phyloP scores from a whole-genome alignment of 1,140 invertebrate species.

The Pectinophora gossypiella region DNA sequence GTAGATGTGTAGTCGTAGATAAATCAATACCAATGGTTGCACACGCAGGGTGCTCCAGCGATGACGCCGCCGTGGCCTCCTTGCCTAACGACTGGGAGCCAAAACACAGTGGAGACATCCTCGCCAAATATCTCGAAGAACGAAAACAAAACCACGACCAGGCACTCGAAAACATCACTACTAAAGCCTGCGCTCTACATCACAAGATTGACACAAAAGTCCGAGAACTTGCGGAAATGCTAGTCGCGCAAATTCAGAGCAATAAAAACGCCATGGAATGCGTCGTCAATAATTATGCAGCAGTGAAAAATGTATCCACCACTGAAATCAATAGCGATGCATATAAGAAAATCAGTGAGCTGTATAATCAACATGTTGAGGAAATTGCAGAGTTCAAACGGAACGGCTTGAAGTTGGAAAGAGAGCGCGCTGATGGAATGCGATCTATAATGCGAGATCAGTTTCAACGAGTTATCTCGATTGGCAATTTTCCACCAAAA shows the following conservation, averaged over 20 bases:
- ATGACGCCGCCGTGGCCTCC: conserved; percentile 38
- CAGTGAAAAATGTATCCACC: conserved; percentile 9
- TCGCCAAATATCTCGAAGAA: conserved; percentile 45
- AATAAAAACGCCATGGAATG: conserved; percentile 37
- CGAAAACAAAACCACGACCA: conserved; percentile 34
- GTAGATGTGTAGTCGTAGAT: too few species aligned
- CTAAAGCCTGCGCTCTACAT: conserved; percentile 30
- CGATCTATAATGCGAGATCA: conserved; percentile 35
- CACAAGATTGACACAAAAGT: conserved; percentile 38
- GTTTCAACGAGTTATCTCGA: conserved; percentile 36
- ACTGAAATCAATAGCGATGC: conserved; percentile 23
- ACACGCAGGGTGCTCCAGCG: conserved; percentile 30
- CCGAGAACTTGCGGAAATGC: conserved; percentile 32
- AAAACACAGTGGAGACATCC: conserved; percentile 32
- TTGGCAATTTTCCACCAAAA: conserved; percentile 42
- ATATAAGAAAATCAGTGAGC: conserved; percentile 24
- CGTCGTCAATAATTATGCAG: conserved; percentile 20
- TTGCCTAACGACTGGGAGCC: conserved; percentile 42
- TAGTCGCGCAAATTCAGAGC: conserved; percentile 36
- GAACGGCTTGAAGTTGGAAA: conserved; percentile 44
- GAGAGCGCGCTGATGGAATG: conserved; percentile 36
- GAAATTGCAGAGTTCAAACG: conserved; percentile 34
- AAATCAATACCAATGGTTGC: conserved; percentile 11
- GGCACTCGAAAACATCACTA: conserved; percentile 19
- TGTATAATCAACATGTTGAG: conserved; percentile 25